phyloP scores from a whole-genome alignment of 2,113 vertebrate genomes.

The Pteronura brasiliensis region DNA sequence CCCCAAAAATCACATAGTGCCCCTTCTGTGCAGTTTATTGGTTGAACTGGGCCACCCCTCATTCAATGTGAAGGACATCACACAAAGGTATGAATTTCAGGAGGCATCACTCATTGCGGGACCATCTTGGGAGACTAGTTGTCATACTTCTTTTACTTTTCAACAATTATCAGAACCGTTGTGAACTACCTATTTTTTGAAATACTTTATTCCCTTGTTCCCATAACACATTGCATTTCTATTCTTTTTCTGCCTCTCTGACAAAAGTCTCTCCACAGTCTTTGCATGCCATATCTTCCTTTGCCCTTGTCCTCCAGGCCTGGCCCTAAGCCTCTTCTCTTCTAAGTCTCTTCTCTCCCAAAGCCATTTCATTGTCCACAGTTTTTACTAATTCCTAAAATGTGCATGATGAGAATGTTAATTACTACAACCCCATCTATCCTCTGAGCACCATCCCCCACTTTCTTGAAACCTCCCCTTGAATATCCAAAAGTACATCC shows the following conservation, averaged over 20 bases:
- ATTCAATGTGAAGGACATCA: not conserved
- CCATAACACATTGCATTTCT: not conserved
- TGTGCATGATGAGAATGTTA: not conserved
- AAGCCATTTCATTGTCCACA: not conserved
- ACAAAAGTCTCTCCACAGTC: not conserved
- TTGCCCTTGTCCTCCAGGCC: not conserved
- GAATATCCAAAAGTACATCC: not conserved
- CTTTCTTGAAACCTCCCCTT: not conserved
- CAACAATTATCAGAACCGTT: not conserved
- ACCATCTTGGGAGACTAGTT: not conserved
- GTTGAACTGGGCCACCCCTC: not conserved
- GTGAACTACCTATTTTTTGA: not conserved
- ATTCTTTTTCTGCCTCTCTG: not conserved
- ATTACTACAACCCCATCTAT: not conserved
- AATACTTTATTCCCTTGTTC: not conserved
- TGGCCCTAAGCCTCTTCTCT: not conserved
- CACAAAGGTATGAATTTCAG: not conserved
- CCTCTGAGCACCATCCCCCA: not conserved
- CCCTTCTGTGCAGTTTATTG: not conserved
- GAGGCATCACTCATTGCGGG: not conserved
- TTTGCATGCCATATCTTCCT: not conserved
- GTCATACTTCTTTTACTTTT: not conserved
- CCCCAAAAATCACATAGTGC: not conserved
- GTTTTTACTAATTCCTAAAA: not conserved
- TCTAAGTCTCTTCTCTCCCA: not conserved